phyloP scores from a whole-genome alignment of 37 sponge, comb jelly and placozoan species.

The Trichoplax adhaerens region DNA sequence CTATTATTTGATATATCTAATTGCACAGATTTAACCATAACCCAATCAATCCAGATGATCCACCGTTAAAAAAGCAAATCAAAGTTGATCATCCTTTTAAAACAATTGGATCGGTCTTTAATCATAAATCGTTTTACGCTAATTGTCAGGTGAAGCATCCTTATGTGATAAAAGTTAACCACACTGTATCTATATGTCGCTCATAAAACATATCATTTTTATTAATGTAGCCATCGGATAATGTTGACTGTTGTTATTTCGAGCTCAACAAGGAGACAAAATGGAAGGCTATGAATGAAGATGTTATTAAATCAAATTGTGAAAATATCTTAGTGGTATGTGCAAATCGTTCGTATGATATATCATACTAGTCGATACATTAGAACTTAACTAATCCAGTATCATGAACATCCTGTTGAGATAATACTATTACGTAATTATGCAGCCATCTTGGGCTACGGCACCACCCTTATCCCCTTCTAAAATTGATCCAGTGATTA shows the following conservation, averaged over 20 bases:
- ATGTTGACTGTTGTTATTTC: conserved; percentile 36
- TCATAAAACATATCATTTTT: neutral
- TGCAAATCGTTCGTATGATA: neutral
- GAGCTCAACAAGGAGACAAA: conserved; percentile 35
- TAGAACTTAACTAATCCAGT: neutral
- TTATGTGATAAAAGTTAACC: neutral
- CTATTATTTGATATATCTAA: neutral
- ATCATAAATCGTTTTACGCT: conserved; percentile 75
- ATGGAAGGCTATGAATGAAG: conserved; percentile 82
- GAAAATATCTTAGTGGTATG: neutral
- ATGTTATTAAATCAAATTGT: conserved; percentile 46
- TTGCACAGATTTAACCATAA: conserved; percentile 37
- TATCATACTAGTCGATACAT: neutral
- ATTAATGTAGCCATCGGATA: conserved; percentile 27
- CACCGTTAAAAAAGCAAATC: conserved; percentile 17
- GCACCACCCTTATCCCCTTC: conserved; percentile 6
- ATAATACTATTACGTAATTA: neutral
- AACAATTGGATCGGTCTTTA: conserved; percentile 91
- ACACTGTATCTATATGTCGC: neutral
- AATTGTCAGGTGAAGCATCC: conserved; percentile 40
- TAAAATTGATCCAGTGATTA: conserved; percentile 22
- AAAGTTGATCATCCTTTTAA: conserved; percentile 40
- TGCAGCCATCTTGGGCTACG: conserved; percentile 26
- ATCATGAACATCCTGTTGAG: too few relatives aligned
- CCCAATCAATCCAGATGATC: conserved; percentile 30